These are phyloP conservation scores for Polydrusus pterygomalis DNA, from an alignment of 2,888 invertebrate species.

Conservation along the genomic window DNA sequence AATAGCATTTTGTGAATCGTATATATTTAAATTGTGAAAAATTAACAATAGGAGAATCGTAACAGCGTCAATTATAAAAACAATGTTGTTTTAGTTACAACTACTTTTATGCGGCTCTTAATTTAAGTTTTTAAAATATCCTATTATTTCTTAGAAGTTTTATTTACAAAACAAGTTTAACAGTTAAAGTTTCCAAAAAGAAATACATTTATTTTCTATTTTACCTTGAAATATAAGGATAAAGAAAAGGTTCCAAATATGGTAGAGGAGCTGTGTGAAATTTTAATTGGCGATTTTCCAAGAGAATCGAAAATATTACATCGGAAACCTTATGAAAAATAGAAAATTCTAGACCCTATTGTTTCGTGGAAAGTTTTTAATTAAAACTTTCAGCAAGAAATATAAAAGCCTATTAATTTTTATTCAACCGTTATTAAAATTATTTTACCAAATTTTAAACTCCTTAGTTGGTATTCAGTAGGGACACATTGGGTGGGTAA, in stretches of 20 bases:
- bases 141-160: too few species aligned
- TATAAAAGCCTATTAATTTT: slow-evolving; percentile 14
- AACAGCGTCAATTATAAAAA: too few species aligned
- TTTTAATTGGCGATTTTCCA: slow-evolving; percentile 14
- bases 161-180: too few species aligned
- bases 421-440: slow-evolving; percentile 1
- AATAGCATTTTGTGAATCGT: too few species aligned
- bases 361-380: slow-evolving; percentile 8
- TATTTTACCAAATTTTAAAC: slow-evolving; percentile 2
- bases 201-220: background rate
- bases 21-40: too few species aligned
- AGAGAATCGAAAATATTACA: slow-evolving; percentile 1
- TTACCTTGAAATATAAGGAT: background rate
- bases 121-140: too few species aligned
- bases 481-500: too few species aligned
- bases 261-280: background rate
- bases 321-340: slow-evolving; percentile 3
- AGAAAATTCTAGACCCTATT: slow-evolving; percentile 3
- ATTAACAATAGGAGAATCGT: too few species aligned
- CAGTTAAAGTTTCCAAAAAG: too few species aligned
- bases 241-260: slow-evolving; percentile 9
- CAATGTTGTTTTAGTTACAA: too few species aligned
- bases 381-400: slow-evolving; percentile 17
- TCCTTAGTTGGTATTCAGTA: background rate
- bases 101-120: too few species aligned